Base-by-base conservation (phyloP, 1,140 invertebrate genomes). In the Zaprionus kolodkinae region DNA sequence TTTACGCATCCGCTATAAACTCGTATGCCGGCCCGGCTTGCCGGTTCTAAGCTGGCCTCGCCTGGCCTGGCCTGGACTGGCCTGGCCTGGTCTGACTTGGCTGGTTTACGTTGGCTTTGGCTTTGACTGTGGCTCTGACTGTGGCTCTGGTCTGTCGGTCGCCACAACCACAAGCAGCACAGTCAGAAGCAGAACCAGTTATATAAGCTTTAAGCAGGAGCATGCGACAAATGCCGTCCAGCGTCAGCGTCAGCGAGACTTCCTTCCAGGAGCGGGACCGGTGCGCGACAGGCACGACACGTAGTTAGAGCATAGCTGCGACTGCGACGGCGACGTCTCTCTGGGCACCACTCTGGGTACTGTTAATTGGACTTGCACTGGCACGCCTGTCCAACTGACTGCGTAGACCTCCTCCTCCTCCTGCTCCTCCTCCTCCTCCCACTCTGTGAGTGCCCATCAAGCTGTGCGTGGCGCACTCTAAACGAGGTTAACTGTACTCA, bases 1-100 rank as follows among this genome's bases (percentile, higher is more conserved):
- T 91, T 91, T 91, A 91, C 89, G 89, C 89, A 91, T 91, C 89
- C 89, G 89, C 89, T 89, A 91, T 91, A 91, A 91, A 88, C 84
- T 87, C 78, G 84, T 88, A 87, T 88, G 80, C 84, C 83, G 83
- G 79, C 69, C 82, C 30, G 30, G n/a, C 13, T 57, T 82, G 80
- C 70, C 65, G 74, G 64, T 81, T 84, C 70, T 78, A 67, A 65
- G 79, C 71, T 57, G 62, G 71, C 77, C 43, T 76, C 61, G 59
- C 43, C 72, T 72, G 63, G 38, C 35, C 40, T 48, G 35, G n/a
- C 61, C 45, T 25, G 17, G 17, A 17, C 45, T 21, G 15, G 17
- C 45, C 43, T 48, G 7, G 17, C 17, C 50, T 38, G 33, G 62
- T 30, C 48, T 36, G 30, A 11, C 17, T 30, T 15, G 33, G 17